phyloP scores from a whole-genome alignment of 2,888 invertebrate genomes.

The Acleris laterana region DNA sequence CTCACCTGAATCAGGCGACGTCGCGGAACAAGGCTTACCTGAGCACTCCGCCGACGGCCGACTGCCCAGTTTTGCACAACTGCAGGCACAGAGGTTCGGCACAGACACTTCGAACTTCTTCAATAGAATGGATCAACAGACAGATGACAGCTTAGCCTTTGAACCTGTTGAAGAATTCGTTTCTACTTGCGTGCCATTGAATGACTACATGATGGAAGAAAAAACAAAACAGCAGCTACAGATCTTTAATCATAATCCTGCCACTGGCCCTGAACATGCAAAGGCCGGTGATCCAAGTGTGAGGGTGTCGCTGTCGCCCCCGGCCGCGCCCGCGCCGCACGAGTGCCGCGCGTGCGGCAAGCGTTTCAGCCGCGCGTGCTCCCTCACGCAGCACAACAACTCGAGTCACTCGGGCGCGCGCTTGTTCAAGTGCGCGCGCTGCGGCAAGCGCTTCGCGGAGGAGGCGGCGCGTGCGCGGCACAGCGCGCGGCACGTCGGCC shows the following conservation, averaged over 20 bases:
- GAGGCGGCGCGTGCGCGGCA: constrained; percentile 89
- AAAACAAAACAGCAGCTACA: constrained; percentile 75
- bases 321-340: constrained; percentile 74
- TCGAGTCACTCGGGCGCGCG: constrained; percentile 94
- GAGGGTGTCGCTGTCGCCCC: constrained; percentile 63
- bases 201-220: constrained; percentile 69
- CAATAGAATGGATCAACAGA: constrained; percentile 68
- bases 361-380: constrained; percentile 93
- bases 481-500: constrained; percentile 89
- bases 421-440: constrained; percentile 92
- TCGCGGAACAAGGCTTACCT: constrained; percentile 78
- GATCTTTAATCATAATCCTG: constrained; percentile 77
- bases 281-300: constrained; percentile 70
- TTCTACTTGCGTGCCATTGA: constrained; percentile 65
- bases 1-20: constrained; percentile 74
- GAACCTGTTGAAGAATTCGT: constrained; percentile 67
- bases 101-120: constrained; percentile 84
- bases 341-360: constrained; percentile 94
- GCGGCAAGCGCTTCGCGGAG: constrained; percentile 92
- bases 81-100: constrained; percentile 84
- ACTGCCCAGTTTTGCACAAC: constrained; percentile 87
- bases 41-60: constrained; percentile 73
- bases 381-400: constrained; percentile 95
- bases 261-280: constrained; percentile 77
- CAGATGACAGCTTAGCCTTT: constrained; percentile 69